Evolutionary conservation across 2,797 vertebrate genomes (phyloP), one percentile per base, ranked within the genome.

Genomic region (Moxostoma hubbsi): DNA sequence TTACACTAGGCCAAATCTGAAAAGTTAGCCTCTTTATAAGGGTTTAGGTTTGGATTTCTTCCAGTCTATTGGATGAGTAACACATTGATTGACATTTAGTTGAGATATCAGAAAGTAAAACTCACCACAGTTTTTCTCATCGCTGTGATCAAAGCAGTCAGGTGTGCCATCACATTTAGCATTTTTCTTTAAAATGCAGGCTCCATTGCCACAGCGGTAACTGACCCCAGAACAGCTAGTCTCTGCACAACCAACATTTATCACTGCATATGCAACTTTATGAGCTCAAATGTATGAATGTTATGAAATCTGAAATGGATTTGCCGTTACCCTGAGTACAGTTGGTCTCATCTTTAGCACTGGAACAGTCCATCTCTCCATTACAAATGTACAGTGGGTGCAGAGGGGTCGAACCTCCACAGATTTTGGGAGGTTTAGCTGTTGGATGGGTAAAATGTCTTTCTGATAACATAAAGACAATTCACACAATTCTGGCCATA

Each of bases 41-140:
- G 10, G 9, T 53, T 53, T 11, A 53, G 49, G 49, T 18, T 12
- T 74, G 1, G 43, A 16, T 54, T 24, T 24, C 24, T 3, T 18
- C 36, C 53, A 64, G 54, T 50, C 50, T 46, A 18, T 12, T 45
- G 12, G 7, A 46, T 9, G 73, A 47, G 5, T 24, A 15, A 55
- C 58, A 53, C 8, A 9, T 15, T 47, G 7, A 10, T 16, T 45
- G n/a, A 11, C 58, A 59, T 51, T 51, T 16, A 6, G 24, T 24
- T 24, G 24, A 24, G 1, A 24, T 24, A 24, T 24, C 24, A 24
- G 2, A 1, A 36, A 58, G 7, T 67, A 55, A n/a, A 7, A 89
- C 96, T 94, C 91, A 98, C 97, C 93, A 84, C 97, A 99, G 88
- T 94, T 91, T 0, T 84, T 89, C 88, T 99, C 97, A 46, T 99